These are phyloP conservation scores for Psittacula echo DNA, from an alignment of 2,797 vertebrate species.

Conservation along the genomic window DNA sequence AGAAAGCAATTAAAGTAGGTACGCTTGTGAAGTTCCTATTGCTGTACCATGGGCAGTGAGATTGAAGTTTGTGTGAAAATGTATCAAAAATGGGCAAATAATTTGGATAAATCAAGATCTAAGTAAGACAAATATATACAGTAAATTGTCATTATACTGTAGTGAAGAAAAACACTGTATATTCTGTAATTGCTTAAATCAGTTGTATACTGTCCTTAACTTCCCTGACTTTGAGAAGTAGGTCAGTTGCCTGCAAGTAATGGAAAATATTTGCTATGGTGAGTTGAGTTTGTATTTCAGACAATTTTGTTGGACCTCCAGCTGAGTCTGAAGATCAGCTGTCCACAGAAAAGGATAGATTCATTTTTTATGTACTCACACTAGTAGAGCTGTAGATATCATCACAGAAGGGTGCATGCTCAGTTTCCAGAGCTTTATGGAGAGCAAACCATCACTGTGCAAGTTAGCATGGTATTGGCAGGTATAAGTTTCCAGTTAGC, in stretches of 20 bases:
- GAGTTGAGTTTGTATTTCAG: neutral
- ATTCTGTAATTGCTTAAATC: neutral
- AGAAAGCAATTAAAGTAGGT: constrained; percentile 19
- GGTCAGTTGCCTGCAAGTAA: neutral
- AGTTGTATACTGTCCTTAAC: neutral
- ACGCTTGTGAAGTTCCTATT: neutral
- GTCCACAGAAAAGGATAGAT: neutral
- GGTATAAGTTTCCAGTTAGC: neutral
- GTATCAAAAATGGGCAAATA: constrained; percentile 6
- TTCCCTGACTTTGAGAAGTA: neutral
- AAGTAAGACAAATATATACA: neutral
- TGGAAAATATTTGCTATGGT: neutral
- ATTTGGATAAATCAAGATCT: neutral
- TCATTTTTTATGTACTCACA: neutral
- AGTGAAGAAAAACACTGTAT: neutral
- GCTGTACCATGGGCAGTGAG: neutral
- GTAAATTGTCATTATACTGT: neutral
- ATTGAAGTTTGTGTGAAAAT: neutral
- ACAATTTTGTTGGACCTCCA: neutral
- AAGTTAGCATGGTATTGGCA: neutral
- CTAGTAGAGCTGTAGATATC: neutral
- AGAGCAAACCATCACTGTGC: neutral
- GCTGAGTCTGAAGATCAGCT: neutral
- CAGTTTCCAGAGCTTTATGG: neutral
- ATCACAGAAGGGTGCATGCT: neutral